A percentile compares a stretch with the other conserved stretches of the same genome.
phyloP scores from a whole-genome alignment of 2,797 vertebrate genomes.

The Anguilla marmorata region DNA sequence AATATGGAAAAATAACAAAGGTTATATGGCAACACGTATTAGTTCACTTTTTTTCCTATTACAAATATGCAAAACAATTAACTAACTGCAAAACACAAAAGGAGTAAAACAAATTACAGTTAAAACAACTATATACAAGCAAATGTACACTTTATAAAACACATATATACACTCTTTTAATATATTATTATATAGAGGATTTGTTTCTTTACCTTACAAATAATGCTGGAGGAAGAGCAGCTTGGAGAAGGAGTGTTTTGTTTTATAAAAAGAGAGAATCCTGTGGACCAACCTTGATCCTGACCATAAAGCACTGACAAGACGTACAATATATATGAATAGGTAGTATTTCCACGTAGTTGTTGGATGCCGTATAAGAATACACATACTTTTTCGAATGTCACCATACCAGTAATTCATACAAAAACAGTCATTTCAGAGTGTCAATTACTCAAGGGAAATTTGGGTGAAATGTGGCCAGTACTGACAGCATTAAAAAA shows the following conservation, averaged over 20 bases:
- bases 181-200: slow-evolving; percentile 87
- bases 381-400: not conserved
- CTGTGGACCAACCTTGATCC: slow-evolving; percentile 27
- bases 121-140: slow-evolving; percentile 79
- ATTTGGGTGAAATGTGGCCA: not conserved
- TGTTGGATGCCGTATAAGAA: slow-evolving; percentile 73
- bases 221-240: slow-evolving; percentile 66
- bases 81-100: slow-evolving; percentile 55
- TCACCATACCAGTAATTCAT: not conserved
- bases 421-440: not conserved
- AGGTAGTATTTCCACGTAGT: slow-evolving; percentile 79
- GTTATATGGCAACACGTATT: slow-evolving; percentile 69
- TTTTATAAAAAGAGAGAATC: slow-evolving; percentile 32
- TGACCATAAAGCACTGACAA: slow-evolving; percentile 30
- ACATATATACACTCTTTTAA: slow-evolving; percentile 83
- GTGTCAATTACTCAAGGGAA: not conserved
- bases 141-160: slow-evolving; percentile 84
- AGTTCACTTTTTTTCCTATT: slow-evolving; percentile 64
- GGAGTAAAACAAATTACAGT: slow-evolving; percentile 71
- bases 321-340: slow-evolving; percentile 53
- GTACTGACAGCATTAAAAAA: not conserved
- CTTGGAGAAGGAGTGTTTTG: slow-evolving; percentile 69
- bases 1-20: slow-evolving; percentile 70
- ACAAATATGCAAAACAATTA: slow-evolving; percentile 61
- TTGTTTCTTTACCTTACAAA: slow-evolving; percentile 63